Evolutionary conservation across 2,113 vertebrate species (phyloP), one percentile per base, ranked within the genome.

Genomic region (Lasiurus borealis): DNA sequence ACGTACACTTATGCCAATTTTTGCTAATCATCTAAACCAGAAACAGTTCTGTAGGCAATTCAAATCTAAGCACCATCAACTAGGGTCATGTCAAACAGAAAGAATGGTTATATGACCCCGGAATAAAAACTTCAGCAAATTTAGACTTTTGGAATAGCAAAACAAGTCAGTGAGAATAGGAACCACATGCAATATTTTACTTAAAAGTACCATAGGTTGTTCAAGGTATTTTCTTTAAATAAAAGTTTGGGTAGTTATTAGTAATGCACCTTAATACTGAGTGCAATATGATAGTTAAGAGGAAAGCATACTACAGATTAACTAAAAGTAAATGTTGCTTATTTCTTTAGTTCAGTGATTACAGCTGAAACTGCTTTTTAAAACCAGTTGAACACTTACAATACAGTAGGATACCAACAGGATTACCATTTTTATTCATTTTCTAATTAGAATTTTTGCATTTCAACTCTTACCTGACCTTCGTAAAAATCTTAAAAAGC

Each of bases 311-410:
- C 88, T 96, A 97, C 90, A 96, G 94, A 97, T 91, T 34, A 97
- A 76, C 13, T 88, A 14, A 52, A 98, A 89, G 95, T 97, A 12
- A 18, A 92, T 94, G 93, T n/a, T 92, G 96, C 81, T 86, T 97
- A 88, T 88, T 96, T 98, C 87, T 98, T 98, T 73, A 98, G 95
- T 93, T 98, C 97, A 97, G 97, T 97, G 94, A 96, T 97, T 93
- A 98, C 73, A 93, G 96, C 85, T 85, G 95, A 98, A 98, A 97
- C 5, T 90, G 82, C 72, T 95, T 97, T 93, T 13, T 44, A 95
- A 94, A 84, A 93, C 59, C 15, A 92, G 27, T 34, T 97, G 95
- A 97, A 88, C 69, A 77, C 50, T 94, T 92, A 85, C 1, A 83
- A 93, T 66, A 93, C 31, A 91, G 81, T 4, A 85, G 54, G 62